A percentile compares a stretch with the other conserved stretches of the same genome.
Evolutionary conservation across 2,888 invertebrate species (phyloP).

Genomic region (Phyllotreta striolata): DNA sequence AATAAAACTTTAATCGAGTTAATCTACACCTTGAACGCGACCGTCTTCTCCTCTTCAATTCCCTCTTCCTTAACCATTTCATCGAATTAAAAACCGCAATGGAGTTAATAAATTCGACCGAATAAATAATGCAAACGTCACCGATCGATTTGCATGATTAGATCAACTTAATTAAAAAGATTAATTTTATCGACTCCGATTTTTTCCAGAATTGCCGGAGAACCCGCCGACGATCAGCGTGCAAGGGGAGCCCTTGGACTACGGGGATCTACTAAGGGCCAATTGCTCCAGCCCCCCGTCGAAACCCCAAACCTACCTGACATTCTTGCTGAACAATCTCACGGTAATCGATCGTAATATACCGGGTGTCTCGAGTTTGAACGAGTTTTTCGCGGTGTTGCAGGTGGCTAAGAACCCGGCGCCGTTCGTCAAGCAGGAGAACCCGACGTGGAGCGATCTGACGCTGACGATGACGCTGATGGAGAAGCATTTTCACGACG

Average conservation of each 20-base stretch:
- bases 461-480: constrained; percentile 66
- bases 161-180: too few species aligned
- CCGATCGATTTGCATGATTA: too few species aligned
- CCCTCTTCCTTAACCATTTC: too few species aligned
- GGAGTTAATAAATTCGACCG: constrained; percentile 22
- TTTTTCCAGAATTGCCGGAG: constrained; percentile 75
- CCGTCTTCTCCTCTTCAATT: too few species aligned
- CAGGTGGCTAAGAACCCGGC: constrained; percentile 58
- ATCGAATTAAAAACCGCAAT: constrained; percentile 24
- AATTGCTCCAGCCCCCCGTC: constrained; percentile 84
- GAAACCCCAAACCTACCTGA: constrained; percentile 75
- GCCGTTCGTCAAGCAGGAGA: constrained; percentile 62
- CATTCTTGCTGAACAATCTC: constrained; percentile 79
- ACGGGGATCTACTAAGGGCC: constrained; percentile 76
- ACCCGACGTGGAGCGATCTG: constrained; percentile 66
- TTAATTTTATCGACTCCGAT: too few species aligned
- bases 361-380: neutral
- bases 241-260: constrained; percentile 76
- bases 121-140: too few species aligned
- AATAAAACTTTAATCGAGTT: too few species aligned
- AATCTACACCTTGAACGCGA: too few species aligned
- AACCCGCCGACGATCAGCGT: constrained; percentile 74
- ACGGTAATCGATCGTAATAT: constrained; percentile 65
- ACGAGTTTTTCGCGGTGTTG: constrained; percentile 27
- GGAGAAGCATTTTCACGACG: constrained; percentile 67